phyloP scores from a whole-genome alignment of 2,113 vertebrate genomes.

The Gymnarchus niloticus region DNA sequence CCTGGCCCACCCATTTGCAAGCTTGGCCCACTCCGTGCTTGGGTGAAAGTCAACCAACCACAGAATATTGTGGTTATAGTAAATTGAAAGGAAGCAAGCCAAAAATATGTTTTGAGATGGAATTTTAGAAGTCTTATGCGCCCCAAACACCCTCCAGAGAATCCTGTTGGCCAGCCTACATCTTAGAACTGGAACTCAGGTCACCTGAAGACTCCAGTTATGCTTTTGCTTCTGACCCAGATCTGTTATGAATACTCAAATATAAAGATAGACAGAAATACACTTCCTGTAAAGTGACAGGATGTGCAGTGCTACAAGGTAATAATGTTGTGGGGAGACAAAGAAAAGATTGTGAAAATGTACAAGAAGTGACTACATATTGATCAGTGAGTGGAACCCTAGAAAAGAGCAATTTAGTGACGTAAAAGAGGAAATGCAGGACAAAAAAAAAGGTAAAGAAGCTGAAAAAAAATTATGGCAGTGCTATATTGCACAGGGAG shows the following conservation, averaged over 20 bases:
- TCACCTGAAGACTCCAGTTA: background rate
- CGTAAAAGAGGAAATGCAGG: background rate
- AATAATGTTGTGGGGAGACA: background rate
- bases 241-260: background rate
- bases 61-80: background rate
- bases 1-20: background rate
- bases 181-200: background rate
- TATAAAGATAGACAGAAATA: background rate
- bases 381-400: background rate
- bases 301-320: background rate
- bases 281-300: background rate
- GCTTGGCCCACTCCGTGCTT: background rate
- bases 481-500: background rate
- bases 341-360: background rate
- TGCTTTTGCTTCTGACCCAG: background rate
- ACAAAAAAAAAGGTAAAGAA: background rate
- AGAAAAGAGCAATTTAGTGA: background rate
- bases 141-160: no score
- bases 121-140: no score
- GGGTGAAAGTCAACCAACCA: background rate
- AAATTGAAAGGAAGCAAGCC: background rate
- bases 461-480: background rate
- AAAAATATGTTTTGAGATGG: no score
- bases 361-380: background rate
- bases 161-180: background rate